Percentiles rank a stretch among this genome's conserved stretches.
These are phyloP conservation scores for Hucho hucho DNA, from an alignment of 2,113 vertebrate genomes.

Conservation along the genomic window DNA sequence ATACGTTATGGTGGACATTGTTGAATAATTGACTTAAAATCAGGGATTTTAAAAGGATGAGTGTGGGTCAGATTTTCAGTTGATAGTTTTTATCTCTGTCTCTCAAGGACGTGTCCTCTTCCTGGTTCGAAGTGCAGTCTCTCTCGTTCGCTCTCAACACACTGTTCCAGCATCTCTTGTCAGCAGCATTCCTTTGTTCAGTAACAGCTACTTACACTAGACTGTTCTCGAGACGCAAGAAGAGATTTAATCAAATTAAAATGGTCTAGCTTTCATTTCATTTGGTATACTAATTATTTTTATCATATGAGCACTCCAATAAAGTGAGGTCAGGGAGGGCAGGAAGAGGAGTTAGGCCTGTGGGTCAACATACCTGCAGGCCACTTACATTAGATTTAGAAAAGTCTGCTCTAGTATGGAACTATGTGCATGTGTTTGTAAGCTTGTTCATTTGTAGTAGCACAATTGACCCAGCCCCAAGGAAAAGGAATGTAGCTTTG, in stretches of 20 bases:
- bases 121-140: background rate
- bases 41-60: background rate
- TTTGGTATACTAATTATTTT: too few species aligned
- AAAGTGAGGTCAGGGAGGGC: background rate
- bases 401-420: slow-evolving; percentile 22
- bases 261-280: too few species aligned
- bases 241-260: too few species aligned
- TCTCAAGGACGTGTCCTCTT: background rate
- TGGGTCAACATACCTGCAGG: slow-evolving; percentile 56
- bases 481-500: background rate
- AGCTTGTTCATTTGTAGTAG: background rate
- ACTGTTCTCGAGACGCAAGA: too few species aligned
- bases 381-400: slow-evolving; percentile 54
- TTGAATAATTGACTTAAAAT: background rate
- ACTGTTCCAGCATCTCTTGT: background rate
- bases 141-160: background rate
- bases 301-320: too few species aligned
- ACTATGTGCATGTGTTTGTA: background rate
- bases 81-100: background rate
- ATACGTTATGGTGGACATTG: background rate
- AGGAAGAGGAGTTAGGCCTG: slow-evolving; percentile 54
- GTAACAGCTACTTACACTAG: too few species aligned
- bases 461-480: background rate
- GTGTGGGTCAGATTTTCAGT: background rate
- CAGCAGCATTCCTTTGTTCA: background rate